Percentiles rank a stretch among this genome's conserved stretches.
These are phyloP conservation scores for Oreonectes daqikongensis DNA, from an alignment of 2,797 vertebrate genomes.

Conservation along the genomic window DNA sequence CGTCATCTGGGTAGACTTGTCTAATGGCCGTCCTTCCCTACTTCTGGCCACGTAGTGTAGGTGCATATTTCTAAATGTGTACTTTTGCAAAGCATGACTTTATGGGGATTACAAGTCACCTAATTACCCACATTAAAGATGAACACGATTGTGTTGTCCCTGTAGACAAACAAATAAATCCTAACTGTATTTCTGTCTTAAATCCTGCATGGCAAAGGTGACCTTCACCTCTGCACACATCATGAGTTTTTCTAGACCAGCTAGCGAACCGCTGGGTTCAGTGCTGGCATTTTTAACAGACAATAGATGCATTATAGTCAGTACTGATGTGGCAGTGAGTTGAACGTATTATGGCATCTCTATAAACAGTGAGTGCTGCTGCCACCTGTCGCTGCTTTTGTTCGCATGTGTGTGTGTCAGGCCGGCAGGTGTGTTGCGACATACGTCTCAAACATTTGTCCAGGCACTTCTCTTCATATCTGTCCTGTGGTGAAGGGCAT, in stretches of 20 bases:
- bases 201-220: neutral
- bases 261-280: neutral
- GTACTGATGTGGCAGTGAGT: neutral
- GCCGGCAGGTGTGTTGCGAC: constrained; percentile 12
- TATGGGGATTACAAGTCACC: constrained; percentile 20
- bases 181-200: constrained; percentile 1
- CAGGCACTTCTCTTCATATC: constrained; percentile 26
- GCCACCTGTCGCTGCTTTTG: constrained; percentile 28
- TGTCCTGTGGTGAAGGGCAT: constrained; percentile 14
- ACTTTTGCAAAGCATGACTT: neutral
- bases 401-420: neutral
- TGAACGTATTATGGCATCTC: neutral
- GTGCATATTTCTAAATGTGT: neutral
- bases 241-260: neutral
- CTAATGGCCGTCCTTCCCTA: neutral
- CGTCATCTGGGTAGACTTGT: neutral
- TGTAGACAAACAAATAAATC: constrained; percentile 14
- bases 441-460: constrained; percentile 25
- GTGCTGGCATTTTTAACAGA: neutral
- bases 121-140: neutral
- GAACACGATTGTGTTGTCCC: constrained; percentile 19
- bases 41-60: neutral
- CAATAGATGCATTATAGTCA: neutral
- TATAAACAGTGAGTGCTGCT: neutral
- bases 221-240: neutral